These are phyloP conservation scores for Phylloscopus trochilus DNA, from an alignment of 2,113 vertebrate species.

Conservation along the genomic window DNA sequence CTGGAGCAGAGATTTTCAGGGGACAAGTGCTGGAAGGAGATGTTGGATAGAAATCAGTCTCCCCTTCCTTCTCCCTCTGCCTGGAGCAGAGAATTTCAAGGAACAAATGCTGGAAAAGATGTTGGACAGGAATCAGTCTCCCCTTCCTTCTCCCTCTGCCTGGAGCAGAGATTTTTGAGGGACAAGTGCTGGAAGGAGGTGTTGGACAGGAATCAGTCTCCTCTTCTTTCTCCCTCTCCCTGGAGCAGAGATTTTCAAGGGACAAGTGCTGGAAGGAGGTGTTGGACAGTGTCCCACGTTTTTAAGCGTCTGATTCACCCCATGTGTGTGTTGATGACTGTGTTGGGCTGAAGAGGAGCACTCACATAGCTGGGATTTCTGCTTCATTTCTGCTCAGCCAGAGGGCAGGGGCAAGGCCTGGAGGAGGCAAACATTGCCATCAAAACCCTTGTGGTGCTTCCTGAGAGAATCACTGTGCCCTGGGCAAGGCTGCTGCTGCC, in stretches of 20 bases:
- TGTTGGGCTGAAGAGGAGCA: neutral
- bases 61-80: rapidly evolving
- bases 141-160: neutral
- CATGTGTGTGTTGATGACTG: neutral
- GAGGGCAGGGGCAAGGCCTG: neutral
- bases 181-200: neutral
- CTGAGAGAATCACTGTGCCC: neutral
- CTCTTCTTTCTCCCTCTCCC: rapidly evolving
- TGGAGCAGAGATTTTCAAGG: neutral
- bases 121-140: neutral
- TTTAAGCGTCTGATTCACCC: neutral
- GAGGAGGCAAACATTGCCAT: neutral
- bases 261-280: neutral
- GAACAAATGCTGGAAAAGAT: neutral
- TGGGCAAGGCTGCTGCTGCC: neutral
- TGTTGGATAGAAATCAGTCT: neutral
- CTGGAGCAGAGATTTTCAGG: neutral
- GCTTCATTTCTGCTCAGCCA: neutral
- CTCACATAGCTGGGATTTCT: neutral
- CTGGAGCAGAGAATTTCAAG: neutral
- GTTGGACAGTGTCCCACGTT: neutral
- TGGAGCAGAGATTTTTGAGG: neutral
- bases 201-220: neutral
- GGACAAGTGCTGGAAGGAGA: neutral
- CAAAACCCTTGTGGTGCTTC: neutral